Conservation (phyloP, 2,797 vertebrate species). For the Macrochelys suwanniensis region DNA sequence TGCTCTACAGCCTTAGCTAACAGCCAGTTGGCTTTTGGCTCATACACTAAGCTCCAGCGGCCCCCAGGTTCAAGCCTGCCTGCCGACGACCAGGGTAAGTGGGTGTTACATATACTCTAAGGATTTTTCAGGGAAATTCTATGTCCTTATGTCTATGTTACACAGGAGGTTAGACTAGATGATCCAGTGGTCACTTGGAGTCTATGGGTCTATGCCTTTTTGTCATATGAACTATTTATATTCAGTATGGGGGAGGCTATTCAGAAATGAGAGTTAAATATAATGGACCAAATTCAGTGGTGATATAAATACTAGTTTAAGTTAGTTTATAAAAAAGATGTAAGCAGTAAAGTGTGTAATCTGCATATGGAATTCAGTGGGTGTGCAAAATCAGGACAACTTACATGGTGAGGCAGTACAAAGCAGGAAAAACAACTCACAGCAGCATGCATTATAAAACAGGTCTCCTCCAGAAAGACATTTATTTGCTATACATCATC, state of each 20-base stretch:
- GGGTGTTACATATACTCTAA: background rate
- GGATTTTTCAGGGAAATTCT: background rate
- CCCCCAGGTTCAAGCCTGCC: too few species aligned
- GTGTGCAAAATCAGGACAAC: background rate
- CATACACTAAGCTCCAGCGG: too few species aligned
- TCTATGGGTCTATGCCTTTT: background rate
- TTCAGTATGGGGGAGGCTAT: background rate
- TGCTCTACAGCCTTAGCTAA: too few species aligned
- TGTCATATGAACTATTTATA: background rate
- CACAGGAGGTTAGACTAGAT: background rate
- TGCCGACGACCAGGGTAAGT: too few species aligned
- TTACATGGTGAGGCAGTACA: background rate
- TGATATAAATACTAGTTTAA: background rate
- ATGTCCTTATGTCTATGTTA: background rate
- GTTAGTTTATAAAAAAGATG: background rate
- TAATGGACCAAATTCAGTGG: background rate
- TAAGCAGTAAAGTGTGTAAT: background rate
- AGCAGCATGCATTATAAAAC: background rate
- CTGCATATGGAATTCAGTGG: background rate
- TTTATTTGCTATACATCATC: background rate
- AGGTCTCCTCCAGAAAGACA: background rate
- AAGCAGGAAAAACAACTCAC: background rate
- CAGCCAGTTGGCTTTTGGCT: too few species aligned
- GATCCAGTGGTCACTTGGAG: background rate
- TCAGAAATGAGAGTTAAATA: constrained; percentile 9